Base-by-base conservation (phyloP, 1,140 invertebrate species). In the Cardiocondyla obscurior region DNA sequence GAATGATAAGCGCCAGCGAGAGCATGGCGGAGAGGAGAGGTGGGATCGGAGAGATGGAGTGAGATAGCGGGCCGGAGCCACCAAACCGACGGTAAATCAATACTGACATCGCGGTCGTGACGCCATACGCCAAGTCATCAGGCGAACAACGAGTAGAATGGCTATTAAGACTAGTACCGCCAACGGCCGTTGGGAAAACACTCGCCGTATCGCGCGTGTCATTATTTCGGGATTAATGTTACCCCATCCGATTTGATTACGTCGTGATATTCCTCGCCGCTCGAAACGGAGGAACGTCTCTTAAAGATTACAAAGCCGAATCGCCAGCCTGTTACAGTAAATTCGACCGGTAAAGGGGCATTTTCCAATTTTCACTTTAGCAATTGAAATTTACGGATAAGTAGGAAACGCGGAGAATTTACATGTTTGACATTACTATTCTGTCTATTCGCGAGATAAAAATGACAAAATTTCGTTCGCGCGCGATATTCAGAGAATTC, bases 21-120 rank as follows among this genome's bases (percentile, higher is more conserved):
- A 65, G 19, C 6, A 8, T 14, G 19, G 10, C 16, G 39, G 55
- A 55, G 46, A 55, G 39, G 51, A 72, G 46, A 44, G 51, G 36
- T 39, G 58, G 10, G 44, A 57, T 16, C 4, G 19, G 33, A 3
- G 19, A 62, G 84, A 64, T 55, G 12, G n/a, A 57, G 70, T 79
- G 62, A 88, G 64, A 74, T 65, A 73, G 77, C 55, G 42, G 72
- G 69, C n/a, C 67, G 58, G 74, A 84, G 81, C 79, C 70, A 84
- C 81, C 84, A 84, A 89, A 89, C 81, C 88, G 85, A 85, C 87
- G 87, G 85, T 86, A 77, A 90, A 90, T 90, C 88, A 90, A 90
- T 90, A 90, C 88, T 88, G 84, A 57, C 77, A 86, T 83, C 82
- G 84, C 74, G 87, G 76, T 82, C 72, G 77, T 42, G 77, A 90